These are phyloP conservation scores for Protophormia terraenovae DNA, from an alignment of 2,888 invertebrate genomes.

Conservation along the genomic window DNA sequence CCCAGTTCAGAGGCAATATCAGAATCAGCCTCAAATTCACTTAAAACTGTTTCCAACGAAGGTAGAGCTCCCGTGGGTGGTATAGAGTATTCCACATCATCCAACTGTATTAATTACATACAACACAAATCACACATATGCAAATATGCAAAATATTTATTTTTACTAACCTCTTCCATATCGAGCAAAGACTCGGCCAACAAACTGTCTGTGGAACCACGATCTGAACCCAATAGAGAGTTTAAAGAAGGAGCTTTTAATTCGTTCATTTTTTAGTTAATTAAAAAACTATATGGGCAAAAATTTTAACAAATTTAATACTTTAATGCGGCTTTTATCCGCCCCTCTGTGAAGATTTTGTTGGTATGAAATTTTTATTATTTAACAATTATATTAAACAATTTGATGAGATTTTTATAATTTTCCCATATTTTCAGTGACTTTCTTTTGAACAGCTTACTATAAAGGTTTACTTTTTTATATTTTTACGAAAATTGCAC, in stretches of 20 bases:
- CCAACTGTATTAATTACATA: conserved; percentile 83
- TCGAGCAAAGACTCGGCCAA: conserved; percentile 84
- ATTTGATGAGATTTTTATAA: background rate
- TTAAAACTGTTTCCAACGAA: conserved; percentile 90
- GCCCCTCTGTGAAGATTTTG: conserved; percentile 31
- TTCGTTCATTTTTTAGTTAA: conserved; percentile 74
- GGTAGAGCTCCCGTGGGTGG: conserved; percentile 89
- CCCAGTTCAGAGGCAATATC: conserved; percentile 82
- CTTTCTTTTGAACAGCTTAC: background rate
- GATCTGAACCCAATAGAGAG: conserved; percentile 84
- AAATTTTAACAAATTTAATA: background rate
- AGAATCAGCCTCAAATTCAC: conserved; percentile 87
- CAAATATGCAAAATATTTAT: background rate
- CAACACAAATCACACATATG: background rate
- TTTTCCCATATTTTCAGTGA: background rate
- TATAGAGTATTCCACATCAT: conserved; percentile 91
- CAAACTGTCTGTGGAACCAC: conserved; percentile 87
- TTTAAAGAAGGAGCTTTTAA: conserved; percentile 82
- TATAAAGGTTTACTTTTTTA: background rate
- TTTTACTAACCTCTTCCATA: conserved; percentile 85
- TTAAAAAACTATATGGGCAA: background rate
- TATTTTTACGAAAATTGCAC: conserved; percentile 2
- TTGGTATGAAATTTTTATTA: background rate
- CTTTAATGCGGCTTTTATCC: conserved; percentile 47
- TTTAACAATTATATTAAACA: background rate